A percentile compares a stretch with the other conserved stretches of the same genome.
Conservation (phyloP, 1,140 invertebrate species). For the Palaemon carinicauda region DNA sequence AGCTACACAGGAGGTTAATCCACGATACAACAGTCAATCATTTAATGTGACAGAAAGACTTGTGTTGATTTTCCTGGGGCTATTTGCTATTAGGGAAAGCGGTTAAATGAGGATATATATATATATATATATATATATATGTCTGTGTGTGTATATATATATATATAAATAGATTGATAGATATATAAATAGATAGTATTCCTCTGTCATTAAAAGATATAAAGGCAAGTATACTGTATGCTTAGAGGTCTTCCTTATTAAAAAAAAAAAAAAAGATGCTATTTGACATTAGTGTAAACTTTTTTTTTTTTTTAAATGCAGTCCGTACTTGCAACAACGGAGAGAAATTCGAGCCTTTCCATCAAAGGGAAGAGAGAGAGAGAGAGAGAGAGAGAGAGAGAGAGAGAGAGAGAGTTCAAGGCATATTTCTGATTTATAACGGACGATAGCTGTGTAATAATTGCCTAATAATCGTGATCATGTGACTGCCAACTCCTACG, state of each 20-base stretch:
- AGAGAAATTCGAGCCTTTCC: neutral
- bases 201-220: no score
- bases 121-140: slow-evolving; percentile 22
- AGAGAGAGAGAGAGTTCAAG: neutral
- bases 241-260: no score
- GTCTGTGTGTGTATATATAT: neutral
- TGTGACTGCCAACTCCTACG: no score
- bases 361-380: neutral
- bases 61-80: no score
- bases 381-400: slow-evolving; percentile 28
- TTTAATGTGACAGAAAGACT: no score
- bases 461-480: neutral
- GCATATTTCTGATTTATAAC: neutral
- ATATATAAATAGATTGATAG: slow-evolving; percentile 1
- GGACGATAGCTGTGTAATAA: neutral
- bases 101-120: neutral
- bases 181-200: no score
- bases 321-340: no score
- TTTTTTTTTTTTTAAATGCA: no score
- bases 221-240: neutral
- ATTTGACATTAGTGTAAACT: no score
- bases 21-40: no score
- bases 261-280: no score
- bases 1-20: no score
- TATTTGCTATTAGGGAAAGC: neutral